phyloP scores from a whole-genome alignment of 1,140 invertebrate genomes.

The Drosophila yakuba region DNA sequence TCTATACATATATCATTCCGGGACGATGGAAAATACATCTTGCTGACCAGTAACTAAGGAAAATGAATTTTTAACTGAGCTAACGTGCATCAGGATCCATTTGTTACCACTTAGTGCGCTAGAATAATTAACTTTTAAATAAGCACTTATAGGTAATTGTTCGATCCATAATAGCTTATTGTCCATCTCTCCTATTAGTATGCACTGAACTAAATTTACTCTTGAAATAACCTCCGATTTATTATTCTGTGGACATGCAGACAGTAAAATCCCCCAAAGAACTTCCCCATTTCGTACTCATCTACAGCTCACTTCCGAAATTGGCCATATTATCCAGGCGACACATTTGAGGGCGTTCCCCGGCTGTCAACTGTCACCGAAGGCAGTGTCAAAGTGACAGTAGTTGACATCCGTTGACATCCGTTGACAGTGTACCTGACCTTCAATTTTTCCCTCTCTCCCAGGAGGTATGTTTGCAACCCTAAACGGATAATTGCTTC shows the following conservation, averaged over 20 bases:
- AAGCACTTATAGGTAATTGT: too few relatives aligned
- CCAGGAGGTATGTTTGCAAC: slow-evolving; percentile 47
- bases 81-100: too few relatives aligned
- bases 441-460: slow-evolving; percentile 52
- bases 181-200: too few relatives aligned
- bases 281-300: slow-evolving; percentile 6
- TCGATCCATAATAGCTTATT: too few relatives aligned
- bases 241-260: slow-evolving; percentile 2
- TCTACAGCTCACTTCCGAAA: slow-evolving; percentile 33
- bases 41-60: not conserved
- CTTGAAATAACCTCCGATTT: slow-evolving; percentile 5
- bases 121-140: too few relatives aligned
- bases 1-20: not conserved
- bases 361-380: slow-evolving; percentile 58
- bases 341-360: slow-evolving; percentile 75
- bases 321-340: slow-evolving; percentile 69
- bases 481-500: slow-evolving; percentile 74
- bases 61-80: too few relatives aligned
- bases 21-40: not conserved
- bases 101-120: too few relatives aligned
- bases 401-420: slow-evolving; percentile 51
- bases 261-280: slow-evolving; percentile 4
- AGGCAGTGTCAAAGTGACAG: slow-evolving; percentile 48
- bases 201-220: not conserved
- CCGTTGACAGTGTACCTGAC: slow-evolving; percentile 68